Evolutionary conservation across 2,797 vertebrate genomes (phyloP), one percentile per base, ranked within the genome.

Genomic region (Arrhamphus sclerolepis): DNA sequence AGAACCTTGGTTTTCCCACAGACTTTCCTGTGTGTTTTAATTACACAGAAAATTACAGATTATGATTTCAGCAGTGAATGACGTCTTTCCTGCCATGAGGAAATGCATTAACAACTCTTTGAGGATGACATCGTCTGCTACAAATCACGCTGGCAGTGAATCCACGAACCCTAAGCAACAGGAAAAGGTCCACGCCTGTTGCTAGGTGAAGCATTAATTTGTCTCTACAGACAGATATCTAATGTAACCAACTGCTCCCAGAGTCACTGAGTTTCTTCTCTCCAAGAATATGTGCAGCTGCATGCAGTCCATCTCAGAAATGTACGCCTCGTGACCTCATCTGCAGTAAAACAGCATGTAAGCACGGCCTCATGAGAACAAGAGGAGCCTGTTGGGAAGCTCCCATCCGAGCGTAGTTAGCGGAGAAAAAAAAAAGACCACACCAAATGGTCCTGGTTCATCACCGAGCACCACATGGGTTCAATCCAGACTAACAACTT

Each of bases 351-450:
- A 54, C 38, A 38, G 53, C 13, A 16, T 9, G 28, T 7, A 1
- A 9, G 19, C 10, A 63, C 29, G 8, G 28, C 28, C 28, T 29
- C 2, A 0, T 14, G 11, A 14, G 17, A 71, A 80, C 19, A 49
- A 28, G 56, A 17, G 60, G 69, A 77, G 81, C 72, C 76, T 71
- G 28, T 53, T 46, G 10, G 42, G 58, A 69, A 62, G 59, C 62
- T 59, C 62, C 39, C 61, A 34, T 62, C 6, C 8, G 6, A 29
- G 46, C 67, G 38, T 50, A n/a, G n/a, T n/a, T n/a, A n/a, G n/a
- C n/a, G n/a, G n/a, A n/a, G n/a, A n/a, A n/a, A n/a, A n/a, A n/a
- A n/a, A 3, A 58, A 48, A 41, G 47, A 61, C 60, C 38, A 24
- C 64, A 56, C 46, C 19, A 28, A 28, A 28, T 7, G 28, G 4